Evolutionary conservation across 2,888 invertebrate genomes (phyloP).

Genomic region (Scaptomyza cyrtandrae): DNA sequence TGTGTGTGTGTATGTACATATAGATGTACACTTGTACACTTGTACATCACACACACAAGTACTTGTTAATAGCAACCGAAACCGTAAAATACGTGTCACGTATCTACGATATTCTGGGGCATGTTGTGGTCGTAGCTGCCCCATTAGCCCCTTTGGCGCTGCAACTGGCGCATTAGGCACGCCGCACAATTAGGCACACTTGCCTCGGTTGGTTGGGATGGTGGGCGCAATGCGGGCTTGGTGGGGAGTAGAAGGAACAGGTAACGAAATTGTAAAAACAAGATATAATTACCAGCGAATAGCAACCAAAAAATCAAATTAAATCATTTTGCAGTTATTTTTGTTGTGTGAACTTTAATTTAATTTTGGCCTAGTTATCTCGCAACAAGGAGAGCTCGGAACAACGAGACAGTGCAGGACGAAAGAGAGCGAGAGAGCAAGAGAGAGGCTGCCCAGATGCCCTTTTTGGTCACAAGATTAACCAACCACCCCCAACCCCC

Average conservation of each 20-base stretch:
- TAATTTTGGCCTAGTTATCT: slow-evolving; percentile 59
- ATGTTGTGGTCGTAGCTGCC: slow-evolving; percentile 27
- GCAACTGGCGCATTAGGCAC: slow-evolving; percentile 47
- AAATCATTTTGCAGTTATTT: slow-evolving; percentile 15
- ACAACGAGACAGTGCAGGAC: not conserved
- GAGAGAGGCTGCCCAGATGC: slow-evolving; percentile 3
- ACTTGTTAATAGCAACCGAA: slow-evolving; percentile 8
- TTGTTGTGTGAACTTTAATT: slow-evolving; percentile 50
- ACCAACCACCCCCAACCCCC: not conserved
- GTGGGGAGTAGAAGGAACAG: not conserved
- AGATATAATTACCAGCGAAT: slow-evolving; percentile 6
- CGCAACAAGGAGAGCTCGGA: slow-evolving; percentile 14
- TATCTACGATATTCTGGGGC: slow-evolving; percentile 35
- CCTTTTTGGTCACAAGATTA: not conserved
- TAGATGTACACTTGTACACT: not conserved
- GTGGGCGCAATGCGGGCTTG: not conserved
- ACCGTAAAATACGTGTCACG: slow-evolving; percentile 27
- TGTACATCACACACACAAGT: not conserved
- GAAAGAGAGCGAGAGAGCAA: not conserved
- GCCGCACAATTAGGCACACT: slow-evolving; percentile 52
- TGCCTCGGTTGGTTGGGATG: not conserved
- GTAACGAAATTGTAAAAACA: not conserved
- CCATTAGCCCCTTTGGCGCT: slow-evolving; percentile 42
- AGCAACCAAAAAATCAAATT: slow-evolving; percentile 15
- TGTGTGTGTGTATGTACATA: not conserved